Evolutionary conservation across 1,140 invertebrate genomes (phyloP).

Genomic region (Frieseomelitta varia): DNA sequence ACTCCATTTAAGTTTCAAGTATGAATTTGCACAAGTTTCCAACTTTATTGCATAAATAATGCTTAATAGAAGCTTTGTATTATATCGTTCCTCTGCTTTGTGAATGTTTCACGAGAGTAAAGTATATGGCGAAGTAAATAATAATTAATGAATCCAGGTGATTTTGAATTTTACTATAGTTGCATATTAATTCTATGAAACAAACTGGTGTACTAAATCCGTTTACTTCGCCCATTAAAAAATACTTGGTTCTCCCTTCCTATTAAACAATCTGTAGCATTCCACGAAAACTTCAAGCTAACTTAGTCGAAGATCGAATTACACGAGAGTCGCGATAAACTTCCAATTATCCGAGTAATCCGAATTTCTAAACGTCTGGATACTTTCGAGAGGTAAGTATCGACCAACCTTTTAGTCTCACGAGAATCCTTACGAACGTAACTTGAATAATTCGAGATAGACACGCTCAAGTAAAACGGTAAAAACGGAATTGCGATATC

Average conservation of each 20-base stretch:
- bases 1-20: too few relatives aligned
- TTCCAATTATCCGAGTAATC: constrained; percentile 14
- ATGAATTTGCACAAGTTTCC: too few relatives aligned
- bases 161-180: neutral
- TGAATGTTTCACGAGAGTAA: neutral
- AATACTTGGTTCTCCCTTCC: neutral
- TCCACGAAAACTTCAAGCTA: neutral
- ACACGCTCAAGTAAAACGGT: neutral
- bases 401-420: neutral
- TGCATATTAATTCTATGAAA: neutral
- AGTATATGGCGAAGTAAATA: neutral
- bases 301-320: too few relatives aligned
- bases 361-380: neutral
- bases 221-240: neutral
- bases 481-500: neutral
- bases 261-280: neutral
- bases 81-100: too few relatives aligned
- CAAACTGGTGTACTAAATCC: neutral
- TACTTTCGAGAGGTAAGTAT: neutral
- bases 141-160: neutral
- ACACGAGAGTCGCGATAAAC: neutral
- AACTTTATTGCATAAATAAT: too few relatives aligned
- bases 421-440: neutral
- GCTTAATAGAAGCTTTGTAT: too few relatives aligned
- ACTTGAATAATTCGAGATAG: neutral